phyloP scores from a whole-genome alignment of 1,140 invertebrate genomes.

The Diplogasteroides magnus region DNA sequence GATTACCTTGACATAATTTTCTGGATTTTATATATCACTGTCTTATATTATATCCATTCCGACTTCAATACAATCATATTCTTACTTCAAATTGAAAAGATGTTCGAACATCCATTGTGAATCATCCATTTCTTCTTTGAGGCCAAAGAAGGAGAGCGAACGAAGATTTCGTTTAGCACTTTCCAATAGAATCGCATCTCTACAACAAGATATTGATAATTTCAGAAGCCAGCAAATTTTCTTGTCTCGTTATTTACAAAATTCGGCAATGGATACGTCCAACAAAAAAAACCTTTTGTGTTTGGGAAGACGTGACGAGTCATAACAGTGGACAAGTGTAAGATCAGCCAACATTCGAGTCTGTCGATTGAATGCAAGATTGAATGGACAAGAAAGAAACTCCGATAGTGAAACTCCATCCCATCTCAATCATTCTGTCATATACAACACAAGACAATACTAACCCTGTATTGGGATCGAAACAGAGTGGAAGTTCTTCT shows the following conservation, averaged over 20 bases:
- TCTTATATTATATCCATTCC: slow-evolving; percentile 60
- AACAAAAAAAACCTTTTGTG: slow-evolving; percentile 13
- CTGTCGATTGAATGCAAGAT: slow-evolving; percentile 89
- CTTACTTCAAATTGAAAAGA: slow-evolving; percentile 85
- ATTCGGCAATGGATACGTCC: no score
- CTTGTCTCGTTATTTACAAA: no score
- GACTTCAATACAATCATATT: no score
- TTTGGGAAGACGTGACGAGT: slow-evolving; percentile 25
- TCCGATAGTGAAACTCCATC: slow-evolving; percentile 67
- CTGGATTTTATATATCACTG: no score
- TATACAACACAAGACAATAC: slow-evolving; percentile 44
- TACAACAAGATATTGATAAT: not conserved
- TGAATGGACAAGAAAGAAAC: slow-evolving; percentile 81
- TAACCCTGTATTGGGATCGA: slow-evolving; percentile 43
- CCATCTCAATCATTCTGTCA: slow-evolving; percentile 59
- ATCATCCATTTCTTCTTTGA: slow-evolving; percentile 88
- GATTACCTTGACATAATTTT: no score
- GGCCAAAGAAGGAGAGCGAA: slow-evolving; percentile 88
- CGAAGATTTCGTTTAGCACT: slow-evolving; percentile 88
- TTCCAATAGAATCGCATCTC: slow-evolving; percentile 62
- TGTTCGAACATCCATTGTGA: slow-evolving; percentile 93
- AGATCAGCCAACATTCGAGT: slow-evolving; percentile 94
- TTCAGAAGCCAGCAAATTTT: no score
- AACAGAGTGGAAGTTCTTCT: slow-evolving; percentile 63
- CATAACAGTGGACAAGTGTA: slow-evolving; percentile 85